Percentiles rank a stretch among this genome's conserved stretches.
Conservation (phyloP, 2,113 vertebrate species). For the Corydoras sp. region DNA sequence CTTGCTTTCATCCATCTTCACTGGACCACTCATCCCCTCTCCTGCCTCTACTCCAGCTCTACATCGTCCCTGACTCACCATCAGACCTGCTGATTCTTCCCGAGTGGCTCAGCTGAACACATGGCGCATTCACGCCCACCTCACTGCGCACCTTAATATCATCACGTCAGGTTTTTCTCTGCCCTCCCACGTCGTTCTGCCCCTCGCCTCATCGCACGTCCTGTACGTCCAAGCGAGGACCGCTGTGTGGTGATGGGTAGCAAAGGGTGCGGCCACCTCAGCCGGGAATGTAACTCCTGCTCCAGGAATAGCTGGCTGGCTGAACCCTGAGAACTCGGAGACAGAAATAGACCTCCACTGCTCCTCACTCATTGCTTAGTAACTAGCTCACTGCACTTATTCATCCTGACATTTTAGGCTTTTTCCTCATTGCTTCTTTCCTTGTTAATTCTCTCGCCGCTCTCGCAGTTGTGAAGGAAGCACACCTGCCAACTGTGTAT, state of each 20-base stretch:
- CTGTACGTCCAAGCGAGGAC: neutral
- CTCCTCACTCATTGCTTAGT: slow-evolving; percentile 48
- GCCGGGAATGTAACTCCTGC: slow-evolving; percentile 37
- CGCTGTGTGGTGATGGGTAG: slow-evolving; percentile 19
- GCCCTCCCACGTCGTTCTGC: neutral
- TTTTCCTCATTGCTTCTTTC: slow-evolving; percentile 1
- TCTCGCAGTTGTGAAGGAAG: too few relatives aligned
- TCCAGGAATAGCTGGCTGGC: slow-evolving; percentile 47
- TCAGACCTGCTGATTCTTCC: neutral
- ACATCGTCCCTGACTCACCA: neutral
- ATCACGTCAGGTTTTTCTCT: neutral
- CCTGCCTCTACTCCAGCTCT: neutral
- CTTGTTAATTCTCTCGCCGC: neutral
- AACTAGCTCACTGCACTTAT: slow-evolving; percentile 38
- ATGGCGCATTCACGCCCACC: neutral
- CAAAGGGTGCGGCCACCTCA: slow-evolving; percentile 31
- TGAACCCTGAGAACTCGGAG: slow-evolving; percentile 41
- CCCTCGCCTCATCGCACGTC: neutral
- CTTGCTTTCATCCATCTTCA: neutral
- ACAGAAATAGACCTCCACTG: slow-evolving; percentile 50
- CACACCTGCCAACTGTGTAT: too few relatives aligned
- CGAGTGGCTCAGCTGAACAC: neutral
- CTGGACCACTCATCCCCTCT: neutral
- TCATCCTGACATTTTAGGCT: slow-evolving; percentile 32
- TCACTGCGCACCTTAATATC: neutral